These are phyloP conservation scores for Campopleginae sp. DNA, from an alignment of 2,888 invertebrate species.

Conservation along the genomic window DNA sequence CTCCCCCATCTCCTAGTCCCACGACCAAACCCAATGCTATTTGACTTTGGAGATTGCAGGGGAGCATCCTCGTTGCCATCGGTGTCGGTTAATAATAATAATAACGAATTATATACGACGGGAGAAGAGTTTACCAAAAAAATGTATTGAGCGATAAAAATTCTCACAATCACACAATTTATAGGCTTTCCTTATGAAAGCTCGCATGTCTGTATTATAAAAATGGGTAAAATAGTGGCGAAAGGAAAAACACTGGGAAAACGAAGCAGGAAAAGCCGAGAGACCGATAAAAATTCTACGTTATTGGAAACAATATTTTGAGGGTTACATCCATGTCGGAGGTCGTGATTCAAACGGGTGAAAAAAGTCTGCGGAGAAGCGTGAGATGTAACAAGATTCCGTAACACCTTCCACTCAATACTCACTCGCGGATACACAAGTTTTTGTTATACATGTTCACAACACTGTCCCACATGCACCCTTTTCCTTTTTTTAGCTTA, in stretches of 20 bases:
- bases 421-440: not conserved
- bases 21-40: not conserved
- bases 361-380: not conserved
- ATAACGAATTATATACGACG: not conserved
- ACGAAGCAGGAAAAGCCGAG: slow-evolving; percentile 14
- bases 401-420: slow-evolving; percentile 34
- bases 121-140: not conserved
- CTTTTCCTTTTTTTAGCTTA: slow-evolving; percentile 5
- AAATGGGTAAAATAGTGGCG: slow-evolving; percentile 12
- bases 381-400: not conserved
- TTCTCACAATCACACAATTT: slow-evolving; percentile 2
- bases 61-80: not conserved
- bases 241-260: not conserved
- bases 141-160: not conserved
- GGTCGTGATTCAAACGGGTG: slow-evolving; percentile 38
- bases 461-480: slow-evolving; percentile 32
- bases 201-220: slow-evolving; percentile 3
- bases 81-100: not conserved
- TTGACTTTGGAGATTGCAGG: not conserved
- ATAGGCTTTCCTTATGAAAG: slow-evolving; percentile 13
- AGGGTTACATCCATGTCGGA: slow-evolving; percentile 67
- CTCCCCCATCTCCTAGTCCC: not conserved
- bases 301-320: slow-evolving; percentile 74
- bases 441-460: slow-evolving; percentile 38
- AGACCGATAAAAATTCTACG: slow-evolving; percentile 55